Percentiles rank a stretch among this genome's conserved stretches.
Evolutionary conservation across 2,797 vertebrate species (phyloP).

Genomic region (Rhabdomys pumilio): DNA sequence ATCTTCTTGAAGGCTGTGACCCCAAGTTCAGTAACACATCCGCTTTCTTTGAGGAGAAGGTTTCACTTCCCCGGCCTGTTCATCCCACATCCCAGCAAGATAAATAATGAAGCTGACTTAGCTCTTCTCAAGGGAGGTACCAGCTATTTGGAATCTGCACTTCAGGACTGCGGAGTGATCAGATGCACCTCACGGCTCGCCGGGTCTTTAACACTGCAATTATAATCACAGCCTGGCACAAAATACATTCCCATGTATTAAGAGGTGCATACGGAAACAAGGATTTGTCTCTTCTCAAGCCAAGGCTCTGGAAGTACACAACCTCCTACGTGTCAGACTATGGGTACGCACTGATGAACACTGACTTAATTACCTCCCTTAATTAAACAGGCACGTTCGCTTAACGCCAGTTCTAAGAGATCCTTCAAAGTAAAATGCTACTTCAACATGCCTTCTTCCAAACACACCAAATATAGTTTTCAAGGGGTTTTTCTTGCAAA

Average conservation of each 20-base stretch:
- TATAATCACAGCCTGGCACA: conserved; percentile 62
- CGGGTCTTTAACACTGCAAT: neutral
- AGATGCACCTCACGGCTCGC: conserved; percentile 13
- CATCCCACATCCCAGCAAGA: neutral
- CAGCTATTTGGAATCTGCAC: conserved; percentile 43
- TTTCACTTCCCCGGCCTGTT: neutral
- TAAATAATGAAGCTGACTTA: conserved; percentile 56
- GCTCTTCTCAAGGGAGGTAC: conserved; percentile 31
- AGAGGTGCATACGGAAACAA: conserved; percentile 23
- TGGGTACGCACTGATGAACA: conserved; percentile 56
- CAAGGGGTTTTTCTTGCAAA: neutral
- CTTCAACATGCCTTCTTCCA: conserved; percentile 41
- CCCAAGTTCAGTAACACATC: neutral
- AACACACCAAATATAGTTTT: neutral
- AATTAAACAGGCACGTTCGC: conserved; percentile 60
- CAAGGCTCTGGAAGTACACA: neutral
- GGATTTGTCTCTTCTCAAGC: conserved; percentile 18
- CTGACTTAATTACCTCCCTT: conserved; percentile 60
- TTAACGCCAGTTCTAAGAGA: conserved; percentile 24
- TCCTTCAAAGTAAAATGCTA: neutral
- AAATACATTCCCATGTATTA: conserved; percentile 65
- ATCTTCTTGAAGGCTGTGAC: neutral
- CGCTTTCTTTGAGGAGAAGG: neutral
- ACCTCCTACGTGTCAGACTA: conserved; percentile 60
- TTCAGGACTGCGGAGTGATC: conserved; percentile 31